Percentiles rank a stretch among this genome's conserved stretches.
These are phyloP conservation scores for Chirona hameri DNA, from an alignment of 2,888 invertebrate genomes.

Conservation along the genomic window DNA sequence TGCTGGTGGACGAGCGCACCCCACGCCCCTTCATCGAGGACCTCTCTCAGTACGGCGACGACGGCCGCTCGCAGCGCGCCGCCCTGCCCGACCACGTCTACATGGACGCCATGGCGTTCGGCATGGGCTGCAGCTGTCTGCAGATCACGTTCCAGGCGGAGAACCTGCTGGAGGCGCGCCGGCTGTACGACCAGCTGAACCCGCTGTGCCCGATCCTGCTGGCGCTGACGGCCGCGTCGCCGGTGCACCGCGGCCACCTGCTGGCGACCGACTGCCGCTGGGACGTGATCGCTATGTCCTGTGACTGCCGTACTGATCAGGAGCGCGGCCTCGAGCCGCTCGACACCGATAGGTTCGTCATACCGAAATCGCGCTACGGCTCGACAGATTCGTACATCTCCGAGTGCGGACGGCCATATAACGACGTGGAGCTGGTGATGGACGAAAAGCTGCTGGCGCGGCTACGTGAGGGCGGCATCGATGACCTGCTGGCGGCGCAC, in stretches of 20 bases:
- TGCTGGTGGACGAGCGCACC: conserved; percentile 84
- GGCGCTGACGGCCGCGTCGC: conserved; percentile 94
- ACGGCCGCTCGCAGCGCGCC: conserved; percentile 58
- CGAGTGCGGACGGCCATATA: conserved; percentile 56
- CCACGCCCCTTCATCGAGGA: conserved; percentile 70
- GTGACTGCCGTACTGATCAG: conserved; percentile 90
- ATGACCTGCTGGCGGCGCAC: conserved; percentile 88
- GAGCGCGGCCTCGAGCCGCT: conserved; percentile 76
- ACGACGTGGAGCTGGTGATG: conserved; percentile 86
- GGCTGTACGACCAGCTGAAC: conserved; percentile 93
- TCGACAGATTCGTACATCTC: conserved; percentile 97
- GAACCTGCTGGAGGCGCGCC: conserved; percentile 91
- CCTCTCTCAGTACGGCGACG: conserved; percentile 56
- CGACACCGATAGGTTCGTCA: conserved; percentile 70
- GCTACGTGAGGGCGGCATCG: conserved; percentile 81
- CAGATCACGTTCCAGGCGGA: conserved; percentile 84
- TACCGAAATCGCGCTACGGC: conserved; percentile 91
- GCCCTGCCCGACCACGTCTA: conserved; percentile 88
- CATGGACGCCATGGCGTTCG: conserved; percentile 99
- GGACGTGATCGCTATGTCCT: conserved; percentile 93
- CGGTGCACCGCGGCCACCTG: conserved; percentile 86
- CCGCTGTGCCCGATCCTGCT: conserved; percentile 96
- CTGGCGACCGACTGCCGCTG: conserved; percentile 94
- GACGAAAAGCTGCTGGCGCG: conserved; percentile 78
- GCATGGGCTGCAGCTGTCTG: conserved; percentile 97